Conservation (phyloP, 1,140 invertebrate species). For the Diorhabda elongata region DNA sequence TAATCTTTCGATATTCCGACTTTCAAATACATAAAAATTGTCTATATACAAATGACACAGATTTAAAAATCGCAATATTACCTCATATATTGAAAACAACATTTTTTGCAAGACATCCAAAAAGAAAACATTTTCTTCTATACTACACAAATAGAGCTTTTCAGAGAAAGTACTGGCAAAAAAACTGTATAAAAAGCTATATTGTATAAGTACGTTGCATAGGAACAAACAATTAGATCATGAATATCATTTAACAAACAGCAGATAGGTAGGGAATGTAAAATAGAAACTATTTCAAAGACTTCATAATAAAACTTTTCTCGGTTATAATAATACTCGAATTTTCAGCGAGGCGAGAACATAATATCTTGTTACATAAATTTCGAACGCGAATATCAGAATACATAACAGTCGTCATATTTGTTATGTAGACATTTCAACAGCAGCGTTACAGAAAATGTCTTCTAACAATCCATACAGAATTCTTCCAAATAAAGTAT, state of each 20-base stretch:
- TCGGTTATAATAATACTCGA: not conserved
- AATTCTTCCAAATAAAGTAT: no score
- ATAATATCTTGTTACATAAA: not conserved
- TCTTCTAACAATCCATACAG: no score
- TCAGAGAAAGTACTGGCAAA: conserved; percentile 34
- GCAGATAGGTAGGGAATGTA: conserved; percentile 20
- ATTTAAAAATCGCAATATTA: conserved; percentile 32
- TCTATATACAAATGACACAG: conserved; percentile 26
- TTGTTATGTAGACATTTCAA: not conserved
- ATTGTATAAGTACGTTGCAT: conserved; percentile 33
- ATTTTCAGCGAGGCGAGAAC: not conserved
- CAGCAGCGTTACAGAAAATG: no score
- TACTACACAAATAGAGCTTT: conserved; percentile 23
- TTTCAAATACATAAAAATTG: conserved; percentile 30
- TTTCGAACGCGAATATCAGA: not conserved
- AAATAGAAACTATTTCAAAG: conserved; percentile 4
- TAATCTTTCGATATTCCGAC: conserved; percentile 28
- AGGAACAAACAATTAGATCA: conserved; percentile 22
- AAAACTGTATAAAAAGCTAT: conserved; percentile 24
- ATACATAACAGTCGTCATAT: not conserved
- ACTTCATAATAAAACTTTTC: not conserved
- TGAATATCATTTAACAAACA: conserved; percentile 13
- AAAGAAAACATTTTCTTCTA: conserved; percentile 19
- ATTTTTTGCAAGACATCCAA: conserved; percentile 26
- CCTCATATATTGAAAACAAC: conserved; percentile 25